Percentiles rank a stretch among this genome's conserved stretches.
Conservation (phyloP, 2,113 vertebrate species). For the Oceanodroma tethys region DNA sequence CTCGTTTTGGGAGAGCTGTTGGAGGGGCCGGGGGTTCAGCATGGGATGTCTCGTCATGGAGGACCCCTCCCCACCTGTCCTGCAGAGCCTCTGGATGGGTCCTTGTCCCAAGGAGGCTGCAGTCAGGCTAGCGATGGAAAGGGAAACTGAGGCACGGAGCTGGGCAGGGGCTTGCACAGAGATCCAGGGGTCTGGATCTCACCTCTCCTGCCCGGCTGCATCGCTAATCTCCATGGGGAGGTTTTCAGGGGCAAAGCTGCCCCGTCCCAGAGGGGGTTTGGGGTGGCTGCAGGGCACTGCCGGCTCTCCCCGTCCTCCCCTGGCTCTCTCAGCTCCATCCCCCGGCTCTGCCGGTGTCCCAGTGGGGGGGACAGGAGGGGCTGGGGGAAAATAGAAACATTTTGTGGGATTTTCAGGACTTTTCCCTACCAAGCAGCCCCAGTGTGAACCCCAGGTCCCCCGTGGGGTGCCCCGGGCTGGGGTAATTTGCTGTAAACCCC, state of each 20-base stretch:
- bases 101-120: background rate
- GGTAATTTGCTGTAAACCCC: background rate
- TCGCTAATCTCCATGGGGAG: background rate
- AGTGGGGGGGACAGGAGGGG: fast-evolving
- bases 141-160: conserved; percentile 33
- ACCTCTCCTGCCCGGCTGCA: fast-evolving
- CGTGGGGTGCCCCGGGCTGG: fast-evolving
- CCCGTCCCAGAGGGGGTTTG: fast-evolving
- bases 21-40: fast-evolving
- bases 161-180: background rate
- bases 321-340: background rate
- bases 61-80: fast-evolving
- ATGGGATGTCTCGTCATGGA: fast-evolving
- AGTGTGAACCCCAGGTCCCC: fast-evolving
- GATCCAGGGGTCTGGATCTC: too few species aligned
- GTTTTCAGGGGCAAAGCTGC: background rate
- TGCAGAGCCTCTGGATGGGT: background rate
- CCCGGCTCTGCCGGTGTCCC: background rate
- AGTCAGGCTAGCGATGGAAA: background rate
- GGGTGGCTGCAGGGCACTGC: background rate
- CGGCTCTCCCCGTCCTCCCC: too few species aligned
- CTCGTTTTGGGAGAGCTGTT: fast-evolving
- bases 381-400: fast-evolving
- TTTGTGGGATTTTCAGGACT: background rate
- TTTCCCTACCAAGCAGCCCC: background rate